phyloP scores from a whole-genome alignment of 2,797 vertebrate species.

The Hephaestus fuliginosus region DNA sequence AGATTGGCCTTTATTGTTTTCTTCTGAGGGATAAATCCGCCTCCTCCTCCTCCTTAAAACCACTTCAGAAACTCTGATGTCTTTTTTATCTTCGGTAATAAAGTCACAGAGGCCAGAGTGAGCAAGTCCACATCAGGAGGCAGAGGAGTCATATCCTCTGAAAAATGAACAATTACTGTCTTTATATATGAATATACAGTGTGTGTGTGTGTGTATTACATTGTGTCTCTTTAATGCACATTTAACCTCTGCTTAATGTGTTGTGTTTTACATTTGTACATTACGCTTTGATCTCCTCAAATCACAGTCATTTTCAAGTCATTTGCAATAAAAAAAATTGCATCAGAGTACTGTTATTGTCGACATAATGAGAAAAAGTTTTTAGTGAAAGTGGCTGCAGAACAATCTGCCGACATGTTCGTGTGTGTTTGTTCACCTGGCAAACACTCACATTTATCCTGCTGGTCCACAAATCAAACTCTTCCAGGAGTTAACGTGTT shows the following conservation, averaged over 20 bases:
- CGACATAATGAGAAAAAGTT: neutral
- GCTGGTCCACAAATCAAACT: no score
- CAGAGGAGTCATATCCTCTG: slow-evolving; percentile 9
- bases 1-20: slow-evolving; percentile 64
- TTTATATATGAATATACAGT: neutral
- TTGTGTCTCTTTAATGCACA: neutral
- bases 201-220: neutral
- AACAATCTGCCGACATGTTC: neutral
- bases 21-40: slow-evolving; percentile 61
- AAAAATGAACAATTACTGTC: neutral
- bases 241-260: neutral
- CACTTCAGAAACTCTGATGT: slow-evolving; percentile 57
- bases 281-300: neutral
- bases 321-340: neutral
- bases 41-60: slow-evolving; percentile 35
- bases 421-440: neutral
- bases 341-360: neutral
- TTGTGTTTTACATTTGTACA: neutral
- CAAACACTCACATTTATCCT: no score
- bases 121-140: slow-evolving; percentile 21
- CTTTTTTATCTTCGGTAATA: slow-evolving; percentile 55
- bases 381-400: neutral
- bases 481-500: no score
- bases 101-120: slow-evolving; percentile 39
- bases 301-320: neutral